Conservation (phyloP, 2,797 vertebrate species). For the Toxotes lorentzi region DNA sequence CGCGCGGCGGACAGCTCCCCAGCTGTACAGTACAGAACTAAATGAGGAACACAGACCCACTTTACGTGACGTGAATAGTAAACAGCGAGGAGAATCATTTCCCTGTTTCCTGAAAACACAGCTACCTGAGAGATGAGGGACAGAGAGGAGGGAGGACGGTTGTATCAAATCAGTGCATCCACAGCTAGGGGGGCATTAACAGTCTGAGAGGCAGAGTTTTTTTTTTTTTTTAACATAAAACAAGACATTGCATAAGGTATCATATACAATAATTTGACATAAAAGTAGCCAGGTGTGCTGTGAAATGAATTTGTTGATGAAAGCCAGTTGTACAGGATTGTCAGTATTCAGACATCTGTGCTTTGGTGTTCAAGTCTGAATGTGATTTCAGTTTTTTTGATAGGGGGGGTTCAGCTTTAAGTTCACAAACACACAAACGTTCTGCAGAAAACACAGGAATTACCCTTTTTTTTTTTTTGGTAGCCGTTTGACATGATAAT, state of each 20-base stretch:
- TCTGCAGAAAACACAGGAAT: slow-evolving; percentile 14
- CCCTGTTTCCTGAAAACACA: slow-evolving; percentile 69
- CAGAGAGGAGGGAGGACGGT: slow-evolving; percentile 53
- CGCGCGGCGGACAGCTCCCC: slow-evolving; percentile 87
- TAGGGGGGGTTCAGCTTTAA: not conserved
- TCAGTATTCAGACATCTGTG: not conserved
- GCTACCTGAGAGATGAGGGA: slow-evolving; percentile 68
- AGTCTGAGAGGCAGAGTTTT: slow-evolving; percentile 44
- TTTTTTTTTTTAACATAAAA: slow-evolving; percentile 30
- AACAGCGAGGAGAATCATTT: slow-evolving; percentile 77
- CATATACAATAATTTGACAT: slow-evolving; percentile 34
- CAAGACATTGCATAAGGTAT: slow-evolving; percentile 34
- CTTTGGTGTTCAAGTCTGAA: slow-evolving; percentile 5
- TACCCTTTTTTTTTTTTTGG: slow-evolving; percentile 21
- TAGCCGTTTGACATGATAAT: slow-evolving; percentile 14
- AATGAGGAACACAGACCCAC: slow-evolving; percentile 92
- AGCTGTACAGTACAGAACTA: slow-evolving; percentile 89
- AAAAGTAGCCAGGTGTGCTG: slow-evolving; percentile 23
- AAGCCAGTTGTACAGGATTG: slow-evolving; percentile 6
- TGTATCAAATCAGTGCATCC: slow-evolving; percentile 67
- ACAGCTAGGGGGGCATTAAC: slow-evolving; percentile 47
- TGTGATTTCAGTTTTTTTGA: not conserved
- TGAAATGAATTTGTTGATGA: slow-evolving; percentile 13
- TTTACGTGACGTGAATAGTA: slow-evolving; percentile 93
- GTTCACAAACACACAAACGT: not conserved